Percentiles rank a stretch among this genome's conserved stretches.
phyloP scores from a whole-genome alignment of 2,797 vertebrate genomes.

The Menidia menidia region DNA sequence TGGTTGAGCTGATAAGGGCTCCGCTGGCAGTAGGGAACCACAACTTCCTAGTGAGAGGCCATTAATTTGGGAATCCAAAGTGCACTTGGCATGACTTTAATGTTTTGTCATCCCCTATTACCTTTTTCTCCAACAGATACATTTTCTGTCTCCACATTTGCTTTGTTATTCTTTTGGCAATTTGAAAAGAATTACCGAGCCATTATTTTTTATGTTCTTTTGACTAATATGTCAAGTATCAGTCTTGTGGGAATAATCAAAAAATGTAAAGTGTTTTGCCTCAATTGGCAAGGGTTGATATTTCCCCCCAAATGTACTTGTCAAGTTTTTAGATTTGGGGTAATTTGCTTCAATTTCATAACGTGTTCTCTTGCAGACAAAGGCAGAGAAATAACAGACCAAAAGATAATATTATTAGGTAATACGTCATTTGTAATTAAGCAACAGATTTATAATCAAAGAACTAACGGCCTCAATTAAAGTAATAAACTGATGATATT shows the following conservation, averaged over 20 bases:
- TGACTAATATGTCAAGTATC: slow-evolving; percentile 52
- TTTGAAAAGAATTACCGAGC: not conserved
- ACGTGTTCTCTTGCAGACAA: not conserved
- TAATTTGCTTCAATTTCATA: not conserved
- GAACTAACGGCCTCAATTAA: too few species aligned
- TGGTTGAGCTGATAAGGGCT: slow-evolving; percentile 64
- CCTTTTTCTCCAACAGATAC: slow-evolving; percentile 19
- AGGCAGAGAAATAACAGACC: not conserved
- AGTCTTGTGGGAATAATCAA: slow-evolving; percentile 32
- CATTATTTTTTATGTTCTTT: slow-evolving; percentile 49
- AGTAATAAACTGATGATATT: too few species aligned
- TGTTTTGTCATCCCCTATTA: slow-evolving; percentile 31
- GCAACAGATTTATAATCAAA: too few species aligned
- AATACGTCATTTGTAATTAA: too few species aligned
- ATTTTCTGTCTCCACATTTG: slow-evolving; percentile 44
- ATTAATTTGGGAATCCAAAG: slow-evolving; percentile 64
- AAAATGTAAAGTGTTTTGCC: slow-evolving; percentile 19
- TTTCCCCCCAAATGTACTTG: not conserved
- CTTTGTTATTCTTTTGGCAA: slow-evolving; percentile 51
- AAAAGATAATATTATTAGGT: not conserved
- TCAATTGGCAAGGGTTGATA: too few species aligned
- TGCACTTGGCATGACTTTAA: slow-evolving; percentile 47
- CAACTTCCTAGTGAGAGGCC: slow-evolving; percentile 56
- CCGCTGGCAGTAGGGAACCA: slow-evolving; percentile 43
- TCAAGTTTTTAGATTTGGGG: not conserved